phyloP scores from a whole-genome alignment of 1,140 invertebrate genomes.

The Xylocopa sonorina region DNA sequence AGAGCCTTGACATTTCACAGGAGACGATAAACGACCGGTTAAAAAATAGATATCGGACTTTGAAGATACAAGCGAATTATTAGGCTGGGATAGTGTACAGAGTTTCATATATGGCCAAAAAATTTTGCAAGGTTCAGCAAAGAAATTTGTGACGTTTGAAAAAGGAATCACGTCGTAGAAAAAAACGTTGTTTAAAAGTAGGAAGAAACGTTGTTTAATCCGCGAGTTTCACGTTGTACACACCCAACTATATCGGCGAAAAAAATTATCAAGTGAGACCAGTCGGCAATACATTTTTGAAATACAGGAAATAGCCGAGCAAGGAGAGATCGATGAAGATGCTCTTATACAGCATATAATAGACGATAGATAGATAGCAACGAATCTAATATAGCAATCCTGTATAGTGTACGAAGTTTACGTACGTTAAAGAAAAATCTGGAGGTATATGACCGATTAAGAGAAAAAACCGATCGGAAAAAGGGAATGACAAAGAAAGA shows the following conservation, averaged over 20 bases:
- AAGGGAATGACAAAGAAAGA: not conserved
- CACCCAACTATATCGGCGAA: constrained; percentile 48
- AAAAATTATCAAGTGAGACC: no score
- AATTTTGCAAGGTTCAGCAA: constrained; percentile 44
- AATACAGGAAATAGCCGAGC: no score
- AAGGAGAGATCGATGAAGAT: no score
- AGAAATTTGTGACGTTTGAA: constrained; percentile 25
- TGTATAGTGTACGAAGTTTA: constrained; percentile 45
- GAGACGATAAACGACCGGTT: constrained; percentile 25
- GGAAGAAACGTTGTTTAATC: constrained; percentile 48
- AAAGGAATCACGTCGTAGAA: not conserved
- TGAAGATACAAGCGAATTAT: constrained; percentile 32
- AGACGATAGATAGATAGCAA: constrained; percentile 57
- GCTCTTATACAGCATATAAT: no score
- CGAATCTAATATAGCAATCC: constrained; percentile 44
- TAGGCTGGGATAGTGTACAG: constrained; percentile 37
- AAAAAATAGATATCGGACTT: constrained; percentile 37
- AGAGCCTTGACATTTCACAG: constrained; percentile 33
- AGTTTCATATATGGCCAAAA: constrained; percentile 47
- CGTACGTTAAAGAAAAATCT: constrained; percentile 35
- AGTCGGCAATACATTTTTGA: no score
- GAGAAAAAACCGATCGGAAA: constrained; percentile 5
- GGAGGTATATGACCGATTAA: constrained; percentile 33
- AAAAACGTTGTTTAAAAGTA: constrained; percentile 53
- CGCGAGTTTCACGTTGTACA: no score